Conservation (phyloP, 2,888 invertebrate species). For the Tetranychus truncatus region DNA sequence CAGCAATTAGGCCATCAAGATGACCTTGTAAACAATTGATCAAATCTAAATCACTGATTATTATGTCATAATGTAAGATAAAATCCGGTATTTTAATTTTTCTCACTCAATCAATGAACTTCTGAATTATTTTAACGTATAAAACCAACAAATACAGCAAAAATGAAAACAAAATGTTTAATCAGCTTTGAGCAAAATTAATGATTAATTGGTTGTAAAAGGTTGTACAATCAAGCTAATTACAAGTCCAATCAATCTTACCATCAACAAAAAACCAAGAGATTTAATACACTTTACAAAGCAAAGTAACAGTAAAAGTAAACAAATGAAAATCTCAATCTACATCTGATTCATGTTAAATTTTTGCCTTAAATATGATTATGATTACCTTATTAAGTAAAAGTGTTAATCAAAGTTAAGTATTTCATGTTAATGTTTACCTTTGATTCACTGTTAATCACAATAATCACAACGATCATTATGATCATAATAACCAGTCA, state of each 20-base stretch:
- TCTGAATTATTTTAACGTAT: no score
- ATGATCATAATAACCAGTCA: not conserved
- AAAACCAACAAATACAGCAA: no score
- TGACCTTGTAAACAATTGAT: not conserved
- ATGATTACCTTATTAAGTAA: slow-evolving; percentile 1
- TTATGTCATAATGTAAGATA: no score
- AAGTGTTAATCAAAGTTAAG: not conserved
- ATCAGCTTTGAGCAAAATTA: not conserved
- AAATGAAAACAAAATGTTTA: not conserved
- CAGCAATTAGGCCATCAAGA: not conserved
- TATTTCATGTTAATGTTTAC: not conserved
- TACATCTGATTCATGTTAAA: not conserved
- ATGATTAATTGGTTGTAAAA: not conserved
- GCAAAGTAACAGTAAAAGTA: not conserved
- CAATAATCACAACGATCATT: not conserved
- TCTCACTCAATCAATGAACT: not conserved
- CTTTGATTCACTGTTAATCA: no score
- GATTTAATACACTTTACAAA: not conserved
- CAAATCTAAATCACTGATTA: not conserved
- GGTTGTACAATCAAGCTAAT: not conserved
- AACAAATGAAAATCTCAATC: not conserved
- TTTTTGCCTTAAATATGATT: not conserved
- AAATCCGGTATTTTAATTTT: not conserved
- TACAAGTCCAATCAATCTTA: not conserved
- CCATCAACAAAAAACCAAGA: not conserved